Base-by-base conservation (phyloP, 2,797 vertebrate species). In the Salmo trutta region DNA sequence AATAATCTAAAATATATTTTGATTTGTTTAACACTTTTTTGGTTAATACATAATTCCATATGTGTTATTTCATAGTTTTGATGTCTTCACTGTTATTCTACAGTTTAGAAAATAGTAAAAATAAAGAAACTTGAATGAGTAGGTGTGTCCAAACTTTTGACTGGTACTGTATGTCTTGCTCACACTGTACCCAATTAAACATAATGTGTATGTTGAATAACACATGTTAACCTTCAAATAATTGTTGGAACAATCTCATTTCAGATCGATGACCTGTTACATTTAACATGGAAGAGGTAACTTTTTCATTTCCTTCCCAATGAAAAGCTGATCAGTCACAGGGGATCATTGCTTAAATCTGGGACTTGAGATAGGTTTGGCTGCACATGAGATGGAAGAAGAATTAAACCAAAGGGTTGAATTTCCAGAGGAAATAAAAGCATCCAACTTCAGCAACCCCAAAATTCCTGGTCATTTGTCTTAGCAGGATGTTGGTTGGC, bases 281-380 rank as follows among this genome's bases (percentile, higher is more conserved):
- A 15, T 86, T 84, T 80, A 68, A 79, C 79, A 84, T 29, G 51
- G 65, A 75, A 77, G 56, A 78, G 69, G 24, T 74, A 81, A 52
- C 82, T 79, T 68, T 77, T 84, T 77, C 33, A 75, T 71, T 75
- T 78, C 76, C 84, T 21, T 81, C 70, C 73, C 3, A 59, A 65
- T 66, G 79, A 82, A 53, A 36, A 12, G 41, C 41, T 62, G 68
- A 66, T 80, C 15, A 3, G 79, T 86, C 79, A 80, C n/a, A 76
- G 74, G 83, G 75, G 77, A 86, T 80, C 19, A 17, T 62, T 68
- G 27, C 79, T 86, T 80, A 77, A 87, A 83, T 77, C 75, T 71
- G 79, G 84, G 74, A 82, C 73, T 78, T 75, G 33, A 79, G 75
- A 75, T 86, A 80, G 81, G 78, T 51, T 0, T 29, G 29, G 29